phyloP scores from a whole-genome alignment of 2,113 vertebrate species.

The Catagonus wagneri region DNA sequence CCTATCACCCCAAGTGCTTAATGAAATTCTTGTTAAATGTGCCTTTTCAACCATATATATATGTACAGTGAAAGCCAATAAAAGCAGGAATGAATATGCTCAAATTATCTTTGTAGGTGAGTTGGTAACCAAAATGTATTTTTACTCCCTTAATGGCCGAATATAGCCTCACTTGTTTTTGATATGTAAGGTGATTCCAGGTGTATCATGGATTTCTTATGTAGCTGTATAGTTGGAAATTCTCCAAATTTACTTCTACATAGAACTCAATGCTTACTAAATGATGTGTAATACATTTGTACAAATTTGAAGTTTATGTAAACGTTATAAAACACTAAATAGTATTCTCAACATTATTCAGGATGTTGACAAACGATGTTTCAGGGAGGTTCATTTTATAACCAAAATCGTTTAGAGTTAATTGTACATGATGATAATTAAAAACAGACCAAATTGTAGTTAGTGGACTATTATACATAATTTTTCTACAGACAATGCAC shows the following conservation, averaged over 20 bases:
- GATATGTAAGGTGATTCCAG: neutral
- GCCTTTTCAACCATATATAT: neutral
- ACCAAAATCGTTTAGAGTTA: neutral
- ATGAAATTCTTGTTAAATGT: neutral
- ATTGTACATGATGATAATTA: neutral
- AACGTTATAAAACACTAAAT: neutral
- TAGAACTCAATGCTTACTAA: neutral
- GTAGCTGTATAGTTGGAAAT: neutral
- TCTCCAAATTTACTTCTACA: neutral
- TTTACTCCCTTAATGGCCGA: conserved; percentile 9
- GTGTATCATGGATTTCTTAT: neutral
- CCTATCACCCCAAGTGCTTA: neutral
- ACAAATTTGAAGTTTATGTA: neutral
- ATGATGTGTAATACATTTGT: neutral
- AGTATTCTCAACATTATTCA: neutral
- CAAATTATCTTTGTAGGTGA: neutral
- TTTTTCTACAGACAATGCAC: neutral
- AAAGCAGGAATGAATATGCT: neutral
- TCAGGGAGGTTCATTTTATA: neutral
- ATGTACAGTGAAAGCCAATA: neutral
- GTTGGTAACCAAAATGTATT: neutral
- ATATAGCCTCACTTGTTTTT: neutral
- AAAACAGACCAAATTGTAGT: neutral
- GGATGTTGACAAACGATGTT: neutral
- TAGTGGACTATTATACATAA: neutral